phyloP scores from a whole-genome alignment of 2,797 vertebrate genomes.

The Epinephelus coioides region DNA sequence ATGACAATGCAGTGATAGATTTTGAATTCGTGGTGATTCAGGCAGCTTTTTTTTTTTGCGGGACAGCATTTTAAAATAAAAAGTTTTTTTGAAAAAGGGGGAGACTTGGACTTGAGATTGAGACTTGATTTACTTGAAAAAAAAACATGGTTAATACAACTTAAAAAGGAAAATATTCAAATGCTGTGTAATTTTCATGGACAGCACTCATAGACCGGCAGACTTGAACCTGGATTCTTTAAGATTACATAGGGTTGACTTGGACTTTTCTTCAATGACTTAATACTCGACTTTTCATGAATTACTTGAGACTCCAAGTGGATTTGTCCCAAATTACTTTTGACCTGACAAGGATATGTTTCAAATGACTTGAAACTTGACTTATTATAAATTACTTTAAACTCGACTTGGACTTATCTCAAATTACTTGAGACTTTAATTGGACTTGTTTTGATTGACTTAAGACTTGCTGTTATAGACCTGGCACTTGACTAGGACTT shows the following conservation, averaged over 20 bases:
- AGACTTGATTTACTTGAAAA: slow-evolving; percentile 20
- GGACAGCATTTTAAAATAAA: slow-evolving; percentile 45
- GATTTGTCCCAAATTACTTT: too few relatives aligned
- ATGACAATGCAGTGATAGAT: neutral
- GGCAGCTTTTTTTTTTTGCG: slow-evolving; percentile 24
- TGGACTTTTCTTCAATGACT: neutral
- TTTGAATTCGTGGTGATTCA: slow-evolving; percentile 14
- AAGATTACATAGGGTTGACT: neutral
- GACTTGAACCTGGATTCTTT: too few relatives aligned
- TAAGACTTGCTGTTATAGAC: neutral
- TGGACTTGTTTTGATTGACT: neutral
- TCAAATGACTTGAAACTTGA: too few relatives aligned
- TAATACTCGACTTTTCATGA: neutral
- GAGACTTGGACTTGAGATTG: slow-evolving; percentile 6
- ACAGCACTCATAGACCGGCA: neutral
- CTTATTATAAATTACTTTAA: too few relatives aligned
- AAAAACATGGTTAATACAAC: neutral
- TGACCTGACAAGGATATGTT: too few relatives aligned
- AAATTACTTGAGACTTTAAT: too few relatives aligned
- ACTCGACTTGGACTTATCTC: too few relatives aligned
- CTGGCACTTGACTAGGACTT: too few relatives aligned
- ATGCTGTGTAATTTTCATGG: neutral
- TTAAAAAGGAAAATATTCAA: neutral
- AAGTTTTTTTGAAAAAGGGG: neutral
- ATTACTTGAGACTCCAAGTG: neutral